phyloP scores from a whole-genome alignment of 1,140 invertebrate species.

The Aphis gossypii region DNA sequence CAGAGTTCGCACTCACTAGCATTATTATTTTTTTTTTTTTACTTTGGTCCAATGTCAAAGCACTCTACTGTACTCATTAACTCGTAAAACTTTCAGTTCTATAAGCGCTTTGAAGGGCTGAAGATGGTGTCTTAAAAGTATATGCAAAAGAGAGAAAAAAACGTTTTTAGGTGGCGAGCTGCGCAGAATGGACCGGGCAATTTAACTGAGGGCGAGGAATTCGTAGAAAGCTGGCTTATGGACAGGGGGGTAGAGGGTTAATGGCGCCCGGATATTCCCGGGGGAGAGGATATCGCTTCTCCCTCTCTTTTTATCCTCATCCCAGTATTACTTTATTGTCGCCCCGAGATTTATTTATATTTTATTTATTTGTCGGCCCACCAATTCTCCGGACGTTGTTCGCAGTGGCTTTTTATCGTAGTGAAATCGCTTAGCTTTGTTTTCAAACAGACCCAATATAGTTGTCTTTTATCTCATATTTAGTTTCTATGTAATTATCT shows the following conservation, averaged over 20 bases:
- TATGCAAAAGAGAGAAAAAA: neutral
- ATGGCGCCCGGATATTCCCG: slow-evolving; percentile 39
- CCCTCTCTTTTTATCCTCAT: slow-evolving; percentile 21
- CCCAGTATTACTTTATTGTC: slow-evolving; percentile 47
- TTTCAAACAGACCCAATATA: slow-evolving; percentile 13
- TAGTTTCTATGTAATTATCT: neutral
- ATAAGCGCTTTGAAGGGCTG: neutral
- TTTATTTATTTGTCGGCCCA: slow-evolving; percentile 53
- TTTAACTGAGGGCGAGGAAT: neutral
- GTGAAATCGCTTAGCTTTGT: slow-evolving; percentile 36
- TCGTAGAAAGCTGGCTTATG: slow-evolving; percentile 8
- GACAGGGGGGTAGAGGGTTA: slow-evolving; percentile 9
- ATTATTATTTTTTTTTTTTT: slow-evolving; percentile 36
- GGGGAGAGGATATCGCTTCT: slow-evolving; percentile 43
- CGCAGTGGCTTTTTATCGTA: slow-evolving; percentile 30
- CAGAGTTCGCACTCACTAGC: neutral
- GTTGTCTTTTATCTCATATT: slow-evolving; percentile 13
- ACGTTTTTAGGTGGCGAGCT: slow-evolving; percentile 25
- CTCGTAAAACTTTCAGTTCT: slow-evolving; percentile 53
- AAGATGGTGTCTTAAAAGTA: slow-evolving; percentile 28
- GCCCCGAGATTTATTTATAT: slow-evolving; percentile 51
- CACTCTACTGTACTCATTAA: slow-evolving; percentile 40
- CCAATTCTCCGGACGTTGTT: slow-evolving; percentile 41
- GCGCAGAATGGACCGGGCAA: slow-evolving; percentile 30
- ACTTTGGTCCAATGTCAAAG: slow-evolving; percentile 27